Conservation (phyloP, 2,888 invertebrate species). For the Galerucella calmariensis region DNA sequence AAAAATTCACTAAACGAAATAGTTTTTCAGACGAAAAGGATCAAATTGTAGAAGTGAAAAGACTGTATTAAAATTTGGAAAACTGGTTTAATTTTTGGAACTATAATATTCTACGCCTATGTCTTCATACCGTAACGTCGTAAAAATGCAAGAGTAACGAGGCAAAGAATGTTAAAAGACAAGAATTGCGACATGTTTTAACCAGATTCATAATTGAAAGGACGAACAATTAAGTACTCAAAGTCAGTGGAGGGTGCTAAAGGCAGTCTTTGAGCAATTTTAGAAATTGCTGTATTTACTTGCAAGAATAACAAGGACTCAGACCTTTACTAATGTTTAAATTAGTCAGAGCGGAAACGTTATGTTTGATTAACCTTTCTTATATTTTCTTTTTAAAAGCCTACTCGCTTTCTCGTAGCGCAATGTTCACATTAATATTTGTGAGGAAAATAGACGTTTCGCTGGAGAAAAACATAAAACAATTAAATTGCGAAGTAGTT, state of each 20-base stretch:
- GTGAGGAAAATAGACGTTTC: not conserved
- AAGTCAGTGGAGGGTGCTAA: slow-evolving; percentile 9
- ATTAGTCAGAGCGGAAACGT: slow-evolving; percentile 4
- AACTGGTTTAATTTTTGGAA: not conserved
- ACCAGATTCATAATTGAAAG: slow-evolving; percentile 18
- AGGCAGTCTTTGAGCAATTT: slow-evolving; percentile 10
- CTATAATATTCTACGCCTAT: not conserved
- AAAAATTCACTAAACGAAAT: no score
- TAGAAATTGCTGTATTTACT: slow-evolving; percentile 5
- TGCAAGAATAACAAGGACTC: slow-evolving; percentile 1
- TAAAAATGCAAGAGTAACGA: slow-evolving; percentile 14
- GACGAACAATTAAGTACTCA: slow-evolving; percentile 14
- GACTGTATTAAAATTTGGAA: no score
- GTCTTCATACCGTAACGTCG: not conserved
- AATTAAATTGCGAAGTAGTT: not conserved
- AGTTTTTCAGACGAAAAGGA: no score
- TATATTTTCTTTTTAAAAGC: not conserved
- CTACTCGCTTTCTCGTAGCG: not conserved
- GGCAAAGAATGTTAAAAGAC: slow-evolving; percentile 19
- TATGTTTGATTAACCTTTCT: slow-evolving; percentile 3
- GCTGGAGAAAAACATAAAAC: not conserved
- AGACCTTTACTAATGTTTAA: slow-evolving; percentile 1
- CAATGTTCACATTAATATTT: not conserved
- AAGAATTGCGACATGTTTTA: slow-evolving; percentile 4
- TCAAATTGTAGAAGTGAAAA: no score